phyloP scores from a whole-genome alignment of 1,140 invertebrate genomes.

The Cyclargus thomasi region DNA sequence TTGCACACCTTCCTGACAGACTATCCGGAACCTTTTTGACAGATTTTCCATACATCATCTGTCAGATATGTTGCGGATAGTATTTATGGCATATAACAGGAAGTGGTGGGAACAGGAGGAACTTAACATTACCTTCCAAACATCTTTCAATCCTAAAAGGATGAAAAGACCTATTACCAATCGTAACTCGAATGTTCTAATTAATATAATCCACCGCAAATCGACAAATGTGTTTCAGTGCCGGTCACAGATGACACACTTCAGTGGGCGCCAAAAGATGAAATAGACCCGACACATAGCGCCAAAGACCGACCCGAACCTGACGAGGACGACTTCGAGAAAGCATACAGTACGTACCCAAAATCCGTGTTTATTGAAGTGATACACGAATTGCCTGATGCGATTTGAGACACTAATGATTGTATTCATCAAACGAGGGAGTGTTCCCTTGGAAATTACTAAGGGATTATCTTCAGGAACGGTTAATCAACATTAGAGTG shows the following conservation, averaged over 20 bases:
- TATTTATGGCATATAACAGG: no score
- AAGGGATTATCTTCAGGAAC: not conserved
- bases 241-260: slow-evolving; percentile 51
- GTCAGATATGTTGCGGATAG: no score
- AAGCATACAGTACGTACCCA: slow-evolving; percentile 50
- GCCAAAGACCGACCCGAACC: slow-evolving; percentile 38
- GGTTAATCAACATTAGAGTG: not conserved
- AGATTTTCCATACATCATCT: no score
- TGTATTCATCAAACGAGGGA: not conserved
- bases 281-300: slow-evolving; percentile 43
- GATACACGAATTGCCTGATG: not conserved
- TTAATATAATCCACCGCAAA: not conserved
- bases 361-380: not conserved
- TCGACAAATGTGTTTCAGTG: slow-evolving; percentile 23
- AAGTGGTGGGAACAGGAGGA: no score
- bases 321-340: slow-evolving; percentile 48
- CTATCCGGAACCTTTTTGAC: no score
- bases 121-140: no score
- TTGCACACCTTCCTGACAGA: no score
- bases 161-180: not conserved
- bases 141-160: no score
- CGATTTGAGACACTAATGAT: not conserved
- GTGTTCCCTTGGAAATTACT: not conserved
- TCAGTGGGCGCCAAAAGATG: slow-evolving; percentile 55
- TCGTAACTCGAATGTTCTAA: not conserved